These are phyloP conservation scores for Liodrosophila aerea DNA, from an alignment of 2,888 invertebrate genomes.

Conservation along the genomic window DNA sequence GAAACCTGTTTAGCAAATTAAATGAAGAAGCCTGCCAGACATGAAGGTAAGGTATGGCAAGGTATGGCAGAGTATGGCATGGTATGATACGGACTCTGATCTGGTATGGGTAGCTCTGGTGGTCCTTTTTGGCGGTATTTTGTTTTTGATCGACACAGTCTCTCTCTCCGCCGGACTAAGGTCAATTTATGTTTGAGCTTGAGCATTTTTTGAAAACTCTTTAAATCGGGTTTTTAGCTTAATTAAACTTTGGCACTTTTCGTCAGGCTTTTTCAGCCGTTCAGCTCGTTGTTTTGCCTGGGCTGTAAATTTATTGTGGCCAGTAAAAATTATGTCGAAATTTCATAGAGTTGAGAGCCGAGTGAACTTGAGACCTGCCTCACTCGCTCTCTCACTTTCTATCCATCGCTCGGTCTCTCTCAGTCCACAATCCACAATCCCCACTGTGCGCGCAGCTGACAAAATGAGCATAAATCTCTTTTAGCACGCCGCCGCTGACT, in stretches of 20 bases:
- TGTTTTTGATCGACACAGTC: constrained; percentile 64
- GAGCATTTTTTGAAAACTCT: constrained; percentile 9
- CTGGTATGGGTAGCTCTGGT: constrained; percentile 45
- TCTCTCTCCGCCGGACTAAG: constrained; percentile 42
- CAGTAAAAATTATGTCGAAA: constrained; percentile 67
- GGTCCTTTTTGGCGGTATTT: constrained; percentile 71
- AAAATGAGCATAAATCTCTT: constrained; percentile 76
- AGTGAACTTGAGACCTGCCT: constrained; percentile 14
- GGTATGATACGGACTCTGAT: constrained; percentile 6
- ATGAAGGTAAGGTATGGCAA: constrained; percentile 35
- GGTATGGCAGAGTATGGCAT: constrained; percentile 12
- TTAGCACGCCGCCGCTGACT: constrained; percentile 73
- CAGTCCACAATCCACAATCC: too few relatives aligned
- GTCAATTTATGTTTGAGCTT: constrained; percentile 65
- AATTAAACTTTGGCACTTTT: constrained; percentile 75
- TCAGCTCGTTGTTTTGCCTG: constrained; percentile 9
- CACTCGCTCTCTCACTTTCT: not conserved
- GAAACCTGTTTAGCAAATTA: constrained; percentile 60
- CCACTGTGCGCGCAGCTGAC: constrained; percentile 64
- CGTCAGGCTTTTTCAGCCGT: constrained; percentile 36
- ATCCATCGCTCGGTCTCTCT: not conserved
- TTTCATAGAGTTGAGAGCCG: constrained; percentile 42
- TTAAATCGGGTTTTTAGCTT: constrained; percentile 35
- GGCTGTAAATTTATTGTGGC: constrained; percentile 55
- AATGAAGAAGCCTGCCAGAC: constrained; percentile 38